phyloP scores from a whole-genome alignment of 1,140 invertebrate genomes.

The Melanaphis sacchari region DNA sequence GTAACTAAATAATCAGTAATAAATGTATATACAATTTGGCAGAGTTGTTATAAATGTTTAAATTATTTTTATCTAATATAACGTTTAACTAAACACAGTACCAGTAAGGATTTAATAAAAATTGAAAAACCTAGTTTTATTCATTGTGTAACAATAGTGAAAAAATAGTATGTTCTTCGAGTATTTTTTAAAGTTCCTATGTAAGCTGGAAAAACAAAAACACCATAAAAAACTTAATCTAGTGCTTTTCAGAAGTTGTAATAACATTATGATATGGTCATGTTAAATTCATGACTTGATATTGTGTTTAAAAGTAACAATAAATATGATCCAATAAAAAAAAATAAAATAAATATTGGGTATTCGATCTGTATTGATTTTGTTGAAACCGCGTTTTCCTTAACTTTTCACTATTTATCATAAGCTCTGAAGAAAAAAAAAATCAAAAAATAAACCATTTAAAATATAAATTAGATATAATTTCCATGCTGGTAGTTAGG shows the following conservation, averaged over 20 bases:
- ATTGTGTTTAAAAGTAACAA: neutral
- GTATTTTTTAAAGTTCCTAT: no score
- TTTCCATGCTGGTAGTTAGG: neutral
- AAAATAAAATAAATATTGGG: neutral
- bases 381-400: neutral
- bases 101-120: neutral
- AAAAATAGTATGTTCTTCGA: no score
- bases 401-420: neutral
- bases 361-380: neutral
- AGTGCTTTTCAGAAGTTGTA: neutral
- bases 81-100: neutral
- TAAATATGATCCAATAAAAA: neutral
- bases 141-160: no score
- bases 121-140: neutral
- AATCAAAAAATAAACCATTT: neutral
- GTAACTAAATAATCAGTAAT: no score
- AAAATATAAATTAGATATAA: neutral
- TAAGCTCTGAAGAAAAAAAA: neutral
- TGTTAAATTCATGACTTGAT: neutral
- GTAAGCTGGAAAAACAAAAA: neutral
- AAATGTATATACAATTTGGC: neutral
- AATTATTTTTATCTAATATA: neutral
- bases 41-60: neutral
- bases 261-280: neutral
- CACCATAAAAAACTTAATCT: neutral